Evolutionary conservation across 2,888 invertebrate species (phyloP).

Genomic region (Eutolmus rufibarbis): DNA sequence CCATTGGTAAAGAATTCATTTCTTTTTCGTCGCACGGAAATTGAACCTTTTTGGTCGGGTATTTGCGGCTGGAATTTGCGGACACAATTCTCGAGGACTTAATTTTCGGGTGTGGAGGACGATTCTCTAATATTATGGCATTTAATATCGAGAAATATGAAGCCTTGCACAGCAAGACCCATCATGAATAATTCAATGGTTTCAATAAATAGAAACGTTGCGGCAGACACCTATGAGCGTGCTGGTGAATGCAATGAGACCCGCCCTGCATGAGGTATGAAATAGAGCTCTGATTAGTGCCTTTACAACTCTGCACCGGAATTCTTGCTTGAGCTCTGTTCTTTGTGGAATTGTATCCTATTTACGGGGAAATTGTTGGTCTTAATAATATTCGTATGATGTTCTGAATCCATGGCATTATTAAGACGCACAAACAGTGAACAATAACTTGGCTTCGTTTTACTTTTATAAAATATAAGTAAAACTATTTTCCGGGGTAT

Average conservation of each 20-base stretch:
- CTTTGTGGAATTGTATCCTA: background rate
- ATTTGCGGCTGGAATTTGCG: background rate
- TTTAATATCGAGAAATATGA: conserved; percentile 18
- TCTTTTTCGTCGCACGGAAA: background rate
- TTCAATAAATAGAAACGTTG: background rate
- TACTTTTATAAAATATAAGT: too few species aligned
- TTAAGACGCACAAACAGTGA: background rate
- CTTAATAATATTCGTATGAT: background rate
- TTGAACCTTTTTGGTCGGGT: background rate
- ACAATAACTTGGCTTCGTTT: background rate
- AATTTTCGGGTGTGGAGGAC: background rate
- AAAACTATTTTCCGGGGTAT: background rate
- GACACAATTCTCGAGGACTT: background rate
- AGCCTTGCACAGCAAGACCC: background rate
- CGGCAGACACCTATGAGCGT: background rate
- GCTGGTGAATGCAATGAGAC: background rate
- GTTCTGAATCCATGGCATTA: background rate
- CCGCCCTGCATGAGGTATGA: background rate
- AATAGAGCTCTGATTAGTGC: background rate
- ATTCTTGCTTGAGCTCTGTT: background rate
- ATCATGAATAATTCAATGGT: conserved; percentile 30
- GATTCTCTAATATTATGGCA: background rate
- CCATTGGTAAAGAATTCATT: background rate
- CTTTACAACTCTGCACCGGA: background rate
- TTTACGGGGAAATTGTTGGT: background rate